Evolutionary conservation across 2,113 vertebrate genomes (phyloP), one percentile per base, ranked within the genome.

Genomic region (Myocastor coypus): DNA sequence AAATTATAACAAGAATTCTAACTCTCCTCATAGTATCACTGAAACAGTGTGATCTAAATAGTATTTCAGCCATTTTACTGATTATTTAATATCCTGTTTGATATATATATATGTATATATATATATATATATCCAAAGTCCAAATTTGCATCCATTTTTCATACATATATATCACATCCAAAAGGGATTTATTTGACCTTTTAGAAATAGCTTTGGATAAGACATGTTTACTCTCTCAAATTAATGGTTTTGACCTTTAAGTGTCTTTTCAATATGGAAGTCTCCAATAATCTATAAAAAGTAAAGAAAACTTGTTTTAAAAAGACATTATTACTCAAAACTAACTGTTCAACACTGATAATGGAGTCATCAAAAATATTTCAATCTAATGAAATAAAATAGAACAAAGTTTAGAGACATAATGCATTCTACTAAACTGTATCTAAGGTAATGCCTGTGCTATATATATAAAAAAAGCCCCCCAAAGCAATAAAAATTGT

Each of bases 241-340:
- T 89, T 69, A 97, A 97, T 97, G 92, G 93, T 94, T 97, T 97
- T 95, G 55, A 83, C 92, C 98, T 92, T 78, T 55, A 55, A 89
- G 82, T 59, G 78, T 95, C 55, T 69, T 95, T 97, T 98, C 91
- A 87, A 97, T 68, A 83, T 69, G 20, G 69, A 97, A 97, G 66
- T 77, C 89, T 97, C 93, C 93, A 94, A 95, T 83, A 95, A 91
- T 94, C 96, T 92, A 87, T 22, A 97, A 81, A 84, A 95, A 92
- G 68, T 73, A 97, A 95, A 96, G 94, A 77, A 80, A 22, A 57
- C 55, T 57, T 57, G 55, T 57, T 57, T 57, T 57, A 17, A 57
- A 57, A 57, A 57, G 55, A 57, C 55, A 57, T 57, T 57, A 92
- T 46, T 96, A 95, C 52, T 96, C 57, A 95, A 97, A 93, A 95